Evolutionary conservation across 1,140 invertebrate genomes (phyloP).

Genomic region (Aphidius ervi): DNA sequence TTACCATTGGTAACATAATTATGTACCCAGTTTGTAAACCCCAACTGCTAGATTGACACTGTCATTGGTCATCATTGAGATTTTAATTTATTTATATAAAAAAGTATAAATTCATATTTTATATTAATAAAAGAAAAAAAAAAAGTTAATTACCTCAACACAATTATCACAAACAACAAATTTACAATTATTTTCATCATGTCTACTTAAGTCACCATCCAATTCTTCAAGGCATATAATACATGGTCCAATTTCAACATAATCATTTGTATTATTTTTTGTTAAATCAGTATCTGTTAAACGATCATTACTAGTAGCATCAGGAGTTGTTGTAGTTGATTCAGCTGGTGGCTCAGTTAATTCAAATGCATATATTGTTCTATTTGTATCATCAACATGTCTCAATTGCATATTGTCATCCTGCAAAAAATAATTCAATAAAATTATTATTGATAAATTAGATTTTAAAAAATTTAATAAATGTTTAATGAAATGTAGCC

Average conservation of each 20-base stretch:
- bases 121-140: constrained; percentile 1
- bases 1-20: constrained; percentile 28
- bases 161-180: constrained; percentile 61
- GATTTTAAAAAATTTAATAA: background rate
- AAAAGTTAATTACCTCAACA: constrained; percentile 54
- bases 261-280: constrained; percentile 32
- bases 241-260: constrained; percentile 47
- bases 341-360: constrained; percentile 41
- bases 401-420: constrained; percentile 58
- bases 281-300: constrained; percentile 31
- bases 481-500: constrained; percentile 49
- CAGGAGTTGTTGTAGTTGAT: constrained; percentile 32
- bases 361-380: constrained; percentile 58
- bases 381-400: constrained; percentile 56
- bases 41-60: constrained; percentile 52
- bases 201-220: constrained; percentile 57
- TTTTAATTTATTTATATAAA: constrained; percentile 1
- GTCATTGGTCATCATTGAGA: constrained; percentile 50
- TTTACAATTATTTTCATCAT: constrained; percentile 53
- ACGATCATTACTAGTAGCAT: constrained; percentile 34
- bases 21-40: constrained; percentile 41
- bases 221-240: constrained; percentile 65
- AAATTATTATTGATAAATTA: too few relatives aligned
- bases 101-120: background rate
- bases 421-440: constrained; percentile 40